Evolutionary conservation across 1,140 invertebrate species (phyloP), one percentile per base, ranked within the genome.

Genomic region (Sitophilus oryzae): DNA sequence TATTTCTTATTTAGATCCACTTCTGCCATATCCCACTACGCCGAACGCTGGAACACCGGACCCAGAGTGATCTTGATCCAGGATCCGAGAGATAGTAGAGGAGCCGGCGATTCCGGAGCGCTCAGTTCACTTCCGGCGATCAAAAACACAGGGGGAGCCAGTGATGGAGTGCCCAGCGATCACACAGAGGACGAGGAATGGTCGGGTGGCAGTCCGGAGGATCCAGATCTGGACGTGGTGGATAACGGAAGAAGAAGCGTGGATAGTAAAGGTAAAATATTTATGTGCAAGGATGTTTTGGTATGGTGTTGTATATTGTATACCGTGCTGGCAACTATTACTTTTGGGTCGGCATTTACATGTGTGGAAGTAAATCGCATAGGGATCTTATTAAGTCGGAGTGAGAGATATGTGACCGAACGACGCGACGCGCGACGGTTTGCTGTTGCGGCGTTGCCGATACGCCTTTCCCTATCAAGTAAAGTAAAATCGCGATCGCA

Each of bases 181-280:
- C 79, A 75, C 5, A 82, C 80, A 2, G 80, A 83, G 68, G 83
- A 85, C 65, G 79, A 84, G 23, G 47, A 84, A 83, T 82, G 84
- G 82, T 48, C 73, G 77, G 54, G 79, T 77, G 79, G 79, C 42
- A 80, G 79, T 63, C 74, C 77, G 6, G 64, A 66, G 49, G 64
- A 82, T 64, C 79, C 77, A 2, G 76, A 80, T 52, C 71, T 79
- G 48, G 71, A 71, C n/a, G 67, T 71, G 18, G 67, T 67, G 19
- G 52, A 60, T 35, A 52, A 45, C 1, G 38, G 35, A 18, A 40
- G 37, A 15, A 49, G 35, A n/a, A 46, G 52, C 19, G 36, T 38
- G n/a, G 46, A 35, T 40, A 56, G 36, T 18, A 57, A 57, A 52
- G 55, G 49, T 46, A 18, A n/a, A 35, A 11, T 15, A 14, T 30